Evolutionary conservation across 2,113 vertebrate genomes (phyloP), one percentile per base, ranked within the genome.

Genomic region (Onychorhynchus coronatus): DNA sequence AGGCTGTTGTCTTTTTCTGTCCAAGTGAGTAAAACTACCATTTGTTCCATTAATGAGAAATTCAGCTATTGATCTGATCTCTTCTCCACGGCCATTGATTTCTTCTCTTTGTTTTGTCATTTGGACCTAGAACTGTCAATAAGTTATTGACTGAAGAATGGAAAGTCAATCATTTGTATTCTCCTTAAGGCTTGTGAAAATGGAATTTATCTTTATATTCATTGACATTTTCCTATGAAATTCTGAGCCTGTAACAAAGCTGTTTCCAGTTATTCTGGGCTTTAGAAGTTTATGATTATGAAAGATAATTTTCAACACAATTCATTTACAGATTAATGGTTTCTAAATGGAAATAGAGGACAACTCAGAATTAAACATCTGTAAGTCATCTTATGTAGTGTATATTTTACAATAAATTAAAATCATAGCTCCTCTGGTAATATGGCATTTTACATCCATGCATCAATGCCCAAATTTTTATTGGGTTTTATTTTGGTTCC

Each of bases 11-110:
- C 89, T 97, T 87, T 80, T 95, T 65, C 78, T 93, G 78, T 96
- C 92, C 97, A 95, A 97, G 88, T 97, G 93, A 97, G 91, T 94
- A 95, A 97, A 97, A 97, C 62, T 95, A 67, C 47, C 85, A 96
- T 90, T 97, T 37, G 6, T 37, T 89, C 76, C 63, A 94, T 97
- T 97, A 97, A 95, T 95, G 91, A 96, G 95, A 97, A 78, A 75
- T 95, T 96, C 59, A 89, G 75, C 56, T 95, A 94, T 97, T 97
- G 94, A 97, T 97, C 95, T 96, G 93, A 87, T 94, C 82, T 96
- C 93, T 96, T 95, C 58, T 78, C 78, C 55, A 85, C 50, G 77
- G 35, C 8, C 77, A 91, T 95, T 79, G 91, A 97, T 91, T 81
- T 85, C 52, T 95, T 19, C 62, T 91, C 85, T 95, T 92, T 81